phyloP scores from a whole-genome alignment of 2,113 vertebrate genomes.

The Oriolus oriolus region DNA sequence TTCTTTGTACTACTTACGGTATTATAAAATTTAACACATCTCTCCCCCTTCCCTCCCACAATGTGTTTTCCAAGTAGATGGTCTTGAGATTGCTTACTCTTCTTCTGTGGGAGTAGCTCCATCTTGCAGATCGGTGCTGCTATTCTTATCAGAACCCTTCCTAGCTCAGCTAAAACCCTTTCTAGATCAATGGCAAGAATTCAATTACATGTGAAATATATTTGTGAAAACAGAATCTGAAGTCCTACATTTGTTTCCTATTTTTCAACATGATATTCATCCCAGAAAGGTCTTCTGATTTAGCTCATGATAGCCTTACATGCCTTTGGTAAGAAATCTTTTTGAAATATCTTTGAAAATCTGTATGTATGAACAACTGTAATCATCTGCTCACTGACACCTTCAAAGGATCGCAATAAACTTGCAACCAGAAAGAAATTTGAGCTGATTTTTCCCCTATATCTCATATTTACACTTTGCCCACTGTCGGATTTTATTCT shows the following conservation, averaged over 20 bases:
- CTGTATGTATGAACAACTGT: background rate
- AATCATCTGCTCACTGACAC: background rate
- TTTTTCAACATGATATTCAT: background rate
- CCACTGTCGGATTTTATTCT: background rate
- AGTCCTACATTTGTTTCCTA: background rate
- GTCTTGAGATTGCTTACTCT: background rate
- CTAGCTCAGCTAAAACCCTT: background rate
- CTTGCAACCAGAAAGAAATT: background rate
- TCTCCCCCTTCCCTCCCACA: background rate
- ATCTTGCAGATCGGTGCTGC: background rate
- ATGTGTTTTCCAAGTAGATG: background rate
- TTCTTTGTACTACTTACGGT: background rate
- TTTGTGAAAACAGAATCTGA: background rate
- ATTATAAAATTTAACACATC: background rate
- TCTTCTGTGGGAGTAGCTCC: background rate
- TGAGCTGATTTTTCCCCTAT: background rate
- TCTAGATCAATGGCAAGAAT: background rate
- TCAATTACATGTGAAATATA: background rate
- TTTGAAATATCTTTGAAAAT: background rate
- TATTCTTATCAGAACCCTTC: background rate
- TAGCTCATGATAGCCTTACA: background rate
- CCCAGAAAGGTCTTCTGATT: background rate
- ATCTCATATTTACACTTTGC: background rate
- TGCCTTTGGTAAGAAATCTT: background rate
- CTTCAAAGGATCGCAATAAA: background rate